A percentile compares a stretch with the other conserved stretches of the same genome.
phyloP scores from a whole-genome alignment of 2,888 invertebrate species.

The Blastobasis lacticolella region DNA sequence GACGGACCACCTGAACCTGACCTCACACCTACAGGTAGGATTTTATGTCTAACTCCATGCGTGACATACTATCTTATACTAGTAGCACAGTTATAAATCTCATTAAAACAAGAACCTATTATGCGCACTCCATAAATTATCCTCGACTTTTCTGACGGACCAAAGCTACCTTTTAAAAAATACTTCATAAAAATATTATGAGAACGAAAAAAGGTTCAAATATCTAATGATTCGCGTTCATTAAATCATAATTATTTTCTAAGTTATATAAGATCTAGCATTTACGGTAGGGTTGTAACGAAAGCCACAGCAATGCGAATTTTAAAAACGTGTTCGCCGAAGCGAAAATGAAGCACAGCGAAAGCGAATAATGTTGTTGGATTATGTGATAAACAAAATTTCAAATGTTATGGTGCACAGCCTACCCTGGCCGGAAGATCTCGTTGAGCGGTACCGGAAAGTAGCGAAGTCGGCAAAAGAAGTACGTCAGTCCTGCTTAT shows the following conservation, averaged over 20 bases:
- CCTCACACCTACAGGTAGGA: constrained; percentile 57
- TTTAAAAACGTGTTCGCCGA: not conserved
- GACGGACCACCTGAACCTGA: constrained; percentile 54
- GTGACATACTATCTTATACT: too few relatives aligned
- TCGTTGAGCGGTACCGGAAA: not conserved
- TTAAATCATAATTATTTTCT: too few relatives aligned
- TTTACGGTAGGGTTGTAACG: not conserved
- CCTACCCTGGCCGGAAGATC: constrained; percentile 1
- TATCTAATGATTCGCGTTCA: too few relatives aligned
- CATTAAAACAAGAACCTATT: too few relatives aligned
- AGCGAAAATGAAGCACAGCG: constrained; percentile 1
- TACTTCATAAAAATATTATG: too few relatives aligned
- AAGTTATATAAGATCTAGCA: too few relatives aligned
- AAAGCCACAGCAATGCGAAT: not conserved
- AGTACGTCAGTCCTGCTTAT: not conserved
- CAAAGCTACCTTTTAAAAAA: too few relatives aligned
- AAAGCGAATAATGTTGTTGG: not conserved
- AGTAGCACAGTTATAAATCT: too few relatives aligned
- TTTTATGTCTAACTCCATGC: not conserved
- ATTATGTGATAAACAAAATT: not conserved
- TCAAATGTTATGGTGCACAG: constrained; percentile 1
- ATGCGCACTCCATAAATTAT: too few relatives aligned
- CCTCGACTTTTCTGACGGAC: too few relatives aligned
- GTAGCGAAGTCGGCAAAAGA: not conserved
- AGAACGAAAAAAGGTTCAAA: too few relatives aligned